Base-by-base conservation (phyloP, 1,140 invertebrate genomes). In the Globodera ellingtonae region DNA sequence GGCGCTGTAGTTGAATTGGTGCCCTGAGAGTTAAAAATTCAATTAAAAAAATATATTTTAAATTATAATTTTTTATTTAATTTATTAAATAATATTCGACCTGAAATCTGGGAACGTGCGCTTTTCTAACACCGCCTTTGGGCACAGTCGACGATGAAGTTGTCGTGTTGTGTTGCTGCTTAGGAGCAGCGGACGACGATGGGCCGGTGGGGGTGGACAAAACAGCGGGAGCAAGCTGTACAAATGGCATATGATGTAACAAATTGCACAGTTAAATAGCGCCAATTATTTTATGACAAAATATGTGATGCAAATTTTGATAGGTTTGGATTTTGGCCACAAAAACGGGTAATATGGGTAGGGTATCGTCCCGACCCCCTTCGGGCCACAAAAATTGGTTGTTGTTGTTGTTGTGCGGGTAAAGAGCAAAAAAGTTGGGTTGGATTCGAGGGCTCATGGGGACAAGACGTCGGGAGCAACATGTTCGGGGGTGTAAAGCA, bases 31-130 rank as follows among this genome's bases (percentile, higher is more conserved):
- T 52, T 4, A 47, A 73, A 73, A 72, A n/a, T n/a, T n/a, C n/a
- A 15, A 5, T 9, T 52, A 52, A 13, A 52, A 52, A 52, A 52
- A 7, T 52, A 2, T 52, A 13, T 52, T 35, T 35, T 3, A 35
- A 24, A 1, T 24, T 24, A 3, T 52, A 15, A 35, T 15, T 8
- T n/a, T 15, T 8, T 52, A 52, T n/a, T n/a, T n/a, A n/a, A n/a
- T n/a, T n/a, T n/a, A n/a, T n/a, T n/a, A n/a, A n/a, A n/a, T n/a
- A n/a, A n/a, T n/a, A n/a, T n/a, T n/a, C n/a, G n/a, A n/a, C 21
- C 66, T 69, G 66, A 44, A 69, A 69, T 21, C 18, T 69, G 9
- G 66, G 66, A 8, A 69, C 66, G n/a, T 69, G 66, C 66, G 66
- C 66, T 10, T 69, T 69, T 10, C 66, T 8, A 8, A 21, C 66